Evolutionary conservation across 2,113 vertebrate genomes (phyloP).

Genomic region (Bos taurus): ARS-UCD2.0 NC_037340.1:72216001-72216500

Average conservation of each 20-base stretch:
- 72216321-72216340: not conserved
- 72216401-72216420: not conserved
- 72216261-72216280: not conserved
- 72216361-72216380: not conserved
- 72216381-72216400: not conserved
- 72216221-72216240: not conserved
- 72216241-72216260: not conserved
- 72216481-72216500: conserved; percentile 82
- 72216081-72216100: not conserved
- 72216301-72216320: not conserved
- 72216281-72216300: not conserved
- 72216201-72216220: not conserved
- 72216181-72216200: not conserved
- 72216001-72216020: not conserved
- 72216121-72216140: not conserved
- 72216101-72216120: not conserved
- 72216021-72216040: not conserved
- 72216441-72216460: not conserved
- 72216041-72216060: not conserved
- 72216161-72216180: not conserved
- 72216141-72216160: not conserved
- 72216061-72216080: not conserved
- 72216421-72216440: not conserved
- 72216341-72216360: not conserved
- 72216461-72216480: conserved; percentile 19